These are phyloP conservation scores for Flexamia atlantica DNA, from an alignment of 2,888 invertebrate genomes.

Conservation along the genomic window DNA sequence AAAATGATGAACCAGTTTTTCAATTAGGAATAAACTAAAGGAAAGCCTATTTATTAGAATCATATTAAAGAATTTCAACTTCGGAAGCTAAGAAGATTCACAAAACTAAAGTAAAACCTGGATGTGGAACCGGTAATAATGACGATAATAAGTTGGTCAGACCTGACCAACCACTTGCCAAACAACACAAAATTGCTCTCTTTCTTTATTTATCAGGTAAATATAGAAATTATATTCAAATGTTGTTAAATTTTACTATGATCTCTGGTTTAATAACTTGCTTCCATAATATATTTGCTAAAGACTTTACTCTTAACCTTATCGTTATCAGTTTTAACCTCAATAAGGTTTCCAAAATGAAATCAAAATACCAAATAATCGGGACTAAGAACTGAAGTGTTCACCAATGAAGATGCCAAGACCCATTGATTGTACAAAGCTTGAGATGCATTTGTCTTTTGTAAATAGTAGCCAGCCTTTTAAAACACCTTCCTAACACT, in stretches of 20 bases:
- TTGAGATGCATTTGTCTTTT: not conserved
- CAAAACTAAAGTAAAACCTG: no score
- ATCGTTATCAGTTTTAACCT: not conserved
- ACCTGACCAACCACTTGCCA: no score
- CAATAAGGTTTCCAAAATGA: not conserved
- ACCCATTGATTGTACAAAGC: not conserved
- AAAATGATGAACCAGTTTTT: no score
- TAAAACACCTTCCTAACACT: not conserved
- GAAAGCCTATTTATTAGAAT: no score
- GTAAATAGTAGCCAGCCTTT: not conserved
- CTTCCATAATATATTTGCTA: slow-evolving; percentile 8
- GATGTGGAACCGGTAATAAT: no score
- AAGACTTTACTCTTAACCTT: not conserved
- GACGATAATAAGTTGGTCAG: no score
- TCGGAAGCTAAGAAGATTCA: no score
- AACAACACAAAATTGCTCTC: no score
- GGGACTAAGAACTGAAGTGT: not conserved
- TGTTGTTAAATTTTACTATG: slow-evolving; percentile 12
- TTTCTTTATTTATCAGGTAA: no score
- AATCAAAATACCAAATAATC: not conserved
- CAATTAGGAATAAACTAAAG: no score
- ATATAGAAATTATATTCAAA: no score
- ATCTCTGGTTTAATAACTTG: not conserved
- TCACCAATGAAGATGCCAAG: not conserved
- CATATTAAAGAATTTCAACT: no score